These are phyloP conservation scores for Sarcophaga carnaria DNA, from an alignment of 2,888 invertebrate species.

Conservation along the genomic window DNA sequence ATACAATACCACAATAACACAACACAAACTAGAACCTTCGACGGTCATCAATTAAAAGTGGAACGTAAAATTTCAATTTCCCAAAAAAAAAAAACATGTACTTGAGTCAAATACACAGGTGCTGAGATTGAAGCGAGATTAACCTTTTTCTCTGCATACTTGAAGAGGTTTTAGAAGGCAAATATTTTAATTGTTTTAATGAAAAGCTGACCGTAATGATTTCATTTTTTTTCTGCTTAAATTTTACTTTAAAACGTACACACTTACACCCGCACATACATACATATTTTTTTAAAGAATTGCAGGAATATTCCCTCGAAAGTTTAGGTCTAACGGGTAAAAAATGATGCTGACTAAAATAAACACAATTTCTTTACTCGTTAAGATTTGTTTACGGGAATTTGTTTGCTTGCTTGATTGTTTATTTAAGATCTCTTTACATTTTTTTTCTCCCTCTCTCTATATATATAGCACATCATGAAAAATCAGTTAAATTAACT, in stretches of 20 bases:
- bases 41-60: conserved; percentile 1
- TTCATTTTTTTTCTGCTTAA: neutral
- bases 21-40: neutral
- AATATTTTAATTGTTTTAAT: conserved; percentile 11
- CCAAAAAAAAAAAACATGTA: conserved; percentile 12
- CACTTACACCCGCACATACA: too few relatives aligned
- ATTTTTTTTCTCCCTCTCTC: neutral
- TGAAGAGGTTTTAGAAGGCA: neutral
- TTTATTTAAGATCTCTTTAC: conserved; percentile 43
- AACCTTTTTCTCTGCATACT: neutral
- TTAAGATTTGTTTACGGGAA: neutral
- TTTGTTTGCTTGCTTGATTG: conserved; percentile 15
- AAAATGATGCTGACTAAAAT: neutral
- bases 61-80: neutral
- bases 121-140: conserved; percentile 25
- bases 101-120: conserved; percentile 34
- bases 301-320: neutral
- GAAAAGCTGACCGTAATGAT: conserved; percentile 18
- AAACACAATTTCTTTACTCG: conserved; percentile 12
- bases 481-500: conserved; percentile 30
- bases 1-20: neutral
- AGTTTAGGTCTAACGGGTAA: neutral
- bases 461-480: conserved; percentile 3
- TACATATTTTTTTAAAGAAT: neutral
- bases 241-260: too few relatives aligned